Percentiles rank a stretch among this genome's conserved stretches.
These are phyloP conservation scores for Delphinapterus leucas DNA, from an alignment of 2,113 vertebrate genomes.

Conservation along the genomic window DNA sequence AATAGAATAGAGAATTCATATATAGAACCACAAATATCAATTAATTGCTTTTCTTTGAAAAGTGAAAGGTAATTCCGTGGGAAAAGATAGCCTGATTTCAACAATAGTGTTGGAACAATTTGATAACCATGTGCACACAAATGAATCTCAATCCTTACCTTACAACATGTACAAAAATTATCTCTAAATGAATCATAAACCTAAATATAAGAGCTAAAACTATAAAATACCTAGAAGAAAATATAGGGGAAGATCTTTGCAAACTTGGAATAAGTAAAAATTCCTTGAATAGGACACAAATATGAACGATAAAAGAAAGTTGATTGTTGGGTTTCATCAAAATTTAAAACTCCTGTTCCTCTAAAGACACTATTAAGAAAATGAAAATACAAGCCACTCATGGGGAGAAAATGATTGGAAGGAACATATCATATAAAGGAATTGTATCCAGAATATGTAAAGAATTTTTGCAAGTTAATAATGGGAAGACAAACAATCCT, in stretches of 20 bases:
- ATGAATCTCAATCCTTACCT: not conserved
- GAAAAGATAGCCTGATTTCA: not conserved
- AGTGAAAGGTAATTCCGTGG: not conserved
- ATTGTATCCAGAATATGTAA: not conserved
- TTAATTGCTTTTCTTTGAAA: not conserved
- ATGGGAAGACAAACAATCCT: not conserved
- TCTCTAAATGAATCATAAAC: not conserved
- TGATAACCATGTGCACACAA: not conserved
- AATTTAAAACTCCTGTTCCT: not conserved
- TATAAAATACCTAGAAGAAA: not conserved
- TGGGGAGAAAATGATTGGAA: not conserved
- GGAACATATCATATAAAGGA: not conserved
- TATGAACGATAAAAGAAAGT: not conserved
- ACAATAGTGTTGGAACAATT: not conserved
- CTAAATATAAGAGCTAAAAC: not conserved
- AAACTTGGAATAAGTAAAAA: not conserved
- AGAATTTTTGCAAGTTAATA: slow-evolving; percentile 9
- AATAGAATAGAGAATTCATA: not conserved
- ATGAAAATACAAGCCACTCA: not conserved
- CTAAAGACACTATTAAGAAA: not conserved
- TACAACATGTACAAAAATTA: not conserved
- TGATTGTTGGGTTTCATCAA: not conserved
- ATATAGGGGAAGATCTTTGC: not conserved
- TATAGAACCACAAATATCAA: not conserved
- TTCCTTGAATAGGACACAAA: not conserved